Percentiles rank a stretch among this genome's conserved stretches.
phyloP scores from a whole-genome alignment of 37 sponge, comb jelly and placozoan genomes.

The Petrosia ficiformis region DNA sequence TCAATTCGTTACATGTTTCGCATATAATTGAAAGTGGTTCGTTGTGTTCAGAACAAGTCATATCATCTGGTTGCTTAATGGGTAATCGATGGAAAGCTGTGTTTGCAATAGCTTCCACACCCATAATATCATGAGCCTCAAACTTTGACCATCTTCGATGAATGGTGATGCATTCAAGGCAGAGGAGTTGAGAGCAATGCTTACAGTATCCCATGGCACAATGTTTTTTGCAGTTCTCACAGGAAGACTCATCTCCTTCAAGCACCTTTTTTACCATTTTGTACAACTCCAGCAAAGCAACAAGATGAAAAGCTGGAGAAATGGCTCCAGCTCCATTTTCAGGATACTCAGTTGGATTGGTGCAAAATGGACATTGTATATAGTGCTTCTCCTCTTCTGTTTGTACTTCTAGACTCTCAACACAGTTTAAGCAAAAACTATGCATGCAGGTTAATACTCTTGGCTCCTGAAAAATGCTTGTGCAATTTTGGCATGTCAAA shows the following conservation, averaged over 20 bases:
- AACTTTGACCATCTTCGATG: neutral
- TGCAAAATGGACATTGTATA: too few relatives aligned
- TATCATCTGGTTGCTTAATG: neutral
- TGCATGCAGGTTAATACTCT: too few relatives aligned
- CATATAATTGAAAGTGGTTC: neutral
- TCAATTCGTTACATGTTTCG: neutral
- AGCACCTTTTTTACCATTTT: constrained; percentile 20
- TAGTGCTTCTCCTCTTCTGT: too few relatives aligned
- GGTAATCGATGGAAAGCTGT: neutral
- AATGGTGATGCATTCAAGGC: neutral
- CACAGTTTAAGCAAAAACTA: too few relatives aligned
- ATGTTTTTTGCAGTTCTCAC: constrained; percentile 20
- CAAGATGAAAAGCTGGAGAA: constrained; percentile 53
- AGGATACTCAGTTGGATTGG: too few relatives aligned
- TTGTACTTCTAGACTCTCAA: too few relatives aligned
- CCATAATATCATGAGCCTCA: neutral
- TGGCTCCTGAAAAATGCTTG: too few relatives aligned
- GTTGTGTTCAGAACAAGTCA: neutral
- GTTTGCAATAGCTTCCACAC: neutral
- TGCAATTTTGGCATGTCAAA: too few relatives aligned
- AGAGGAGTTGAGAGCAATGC: neutral
- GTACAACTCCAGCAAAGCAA: constrained; percentile 45
- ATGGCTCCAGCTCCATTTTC: constrained; percentile 39
- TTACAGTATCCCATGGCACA: neutral
- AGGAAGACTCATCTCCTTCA: neutral